Evolutionary conservation across 2,888 invertebrate genomes (phyloP).

Genomic region (Drosophila merina): DNA sequence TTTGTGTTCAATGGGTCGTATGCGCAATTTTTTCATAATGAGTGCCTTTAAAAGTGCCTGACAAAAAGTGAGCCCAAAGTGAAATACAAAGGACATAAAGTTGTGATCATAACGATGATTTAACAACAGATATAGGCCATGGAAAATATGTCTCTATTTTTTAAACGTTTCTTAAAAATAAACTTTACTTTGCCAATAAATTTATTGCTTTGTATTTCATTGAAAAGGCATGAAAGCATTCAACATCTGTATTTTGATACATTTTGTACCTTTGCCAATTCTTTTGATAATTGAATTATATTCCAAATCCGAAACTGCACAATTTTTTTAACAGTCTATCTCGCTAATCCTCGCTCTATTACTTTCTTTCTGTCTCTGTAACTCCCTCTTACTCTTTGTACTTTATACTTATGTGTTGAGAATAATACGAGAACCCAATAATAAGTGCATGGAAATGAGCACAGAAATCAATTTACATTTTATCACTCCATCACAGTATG

Average conservation of each 20-base stretch:
- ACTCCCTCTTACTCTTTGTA: slow-evolving; percentile 53
- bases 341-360: slow-evolving; percentile 50
- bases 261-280: slow-evolving; percentile 3
- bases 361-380: slow-evolving; percentile 46
- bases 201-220: slow-evolving; percentile 37
- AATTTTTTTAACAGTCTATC: slow-evolving; percentile 49
- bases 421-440: slow-evolving; percentile 31
- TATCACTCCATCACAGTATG: slow-evolving; percentile 50
- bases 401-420: slow-evolving; percentile 57
- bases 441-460: slow-evolving; percentile 69
- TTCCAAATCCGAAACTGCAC: slow-evolving; percentile 53
- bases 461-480: slow-evolving; percentile 54
- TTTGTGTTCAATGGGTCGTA: slow-evolving; percentile 27
- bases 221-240: slow-evolving; percentile 20
- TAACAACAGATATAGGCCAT: slow-evolving; percentile 7
- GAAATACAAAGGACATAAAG: slow-evolving; percentile 15
- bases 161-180: slow-evolving; percentile 4
- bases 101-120: neutral
- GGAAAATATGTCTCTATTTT: slow-evolving; percentile 1
- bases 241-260: slow-evolving; percentile 18
- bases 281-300: slow-evolving; percentile 29
- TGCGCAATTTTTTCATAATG: slow-evolving; percentile 11
- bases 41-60: neutral
- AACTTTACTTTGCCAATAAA: slow-evolving; percentile 7
- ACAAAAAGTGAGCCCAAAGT: slow-evolving; percentile 3